phyloP scores from a whole-genome alignment of 1,140 invertebrate genomes.

The Drosophila ambigua region DNA sequence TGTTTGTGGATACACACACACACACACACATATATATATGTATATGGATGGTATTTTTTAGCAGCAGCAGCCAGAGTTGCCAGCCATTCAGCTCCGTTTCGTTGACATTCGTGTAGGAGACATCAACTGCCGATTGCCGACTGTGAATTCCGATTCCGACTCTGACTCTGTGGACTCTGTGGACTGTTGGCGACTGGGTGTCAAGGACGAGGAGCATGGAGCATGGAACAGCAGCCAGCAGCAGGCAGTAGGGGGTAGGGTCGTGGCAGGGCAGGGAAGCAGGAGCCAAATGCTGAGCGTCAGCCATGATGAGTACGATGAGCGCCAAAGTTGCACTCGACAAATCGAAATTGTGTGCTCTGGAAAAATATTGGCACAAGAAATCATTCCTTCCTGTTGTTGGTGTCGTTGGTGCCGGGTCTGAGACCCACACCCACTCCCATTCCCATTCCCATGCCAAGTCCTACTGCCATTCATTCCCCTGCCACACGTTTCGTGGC shows the following conservation, averaged over 20 bases:
- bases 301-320: conserved; percentile 80
- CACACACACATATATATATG: background rate
- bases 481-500: background rate
- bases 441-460: background rate
- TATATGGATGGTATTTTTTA: conserved; percentile 37
- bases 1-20: conserved; percentile 29
- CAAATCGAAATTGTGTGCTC: conserved; percentile 84
- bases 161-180: conserved; percentile 11
- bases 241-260: conserved; percentile 4
- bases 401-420: conserved; percentile 59
- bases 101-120: conserved; percentile 80
- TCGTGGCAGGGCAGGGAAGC: conserved; percentile 13
- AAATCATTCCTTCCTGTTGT: conserved; percentile 83
- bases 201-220: conserved; percentile 72
- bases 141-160: conserved; percentile 30
- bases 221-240: conserved; percentile 23
- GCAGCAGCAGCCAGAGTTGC: conserved; percentile 21
- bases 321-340: conserved; percentile 83
- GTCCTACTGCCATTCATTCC: no score
- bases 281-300: conserved; percentile 65
- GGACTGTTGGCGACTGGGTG: conserved; percentile 55
- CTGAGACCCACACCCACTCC: no score
- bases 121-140: conserved; percentile 46
- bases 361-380: conserved; percentile 84
- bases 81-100: conserved; percentile 44